Conservation (phyloP, 1,140 invertebrate genomes). For the Polypedilum vanderplanki region DNA sequence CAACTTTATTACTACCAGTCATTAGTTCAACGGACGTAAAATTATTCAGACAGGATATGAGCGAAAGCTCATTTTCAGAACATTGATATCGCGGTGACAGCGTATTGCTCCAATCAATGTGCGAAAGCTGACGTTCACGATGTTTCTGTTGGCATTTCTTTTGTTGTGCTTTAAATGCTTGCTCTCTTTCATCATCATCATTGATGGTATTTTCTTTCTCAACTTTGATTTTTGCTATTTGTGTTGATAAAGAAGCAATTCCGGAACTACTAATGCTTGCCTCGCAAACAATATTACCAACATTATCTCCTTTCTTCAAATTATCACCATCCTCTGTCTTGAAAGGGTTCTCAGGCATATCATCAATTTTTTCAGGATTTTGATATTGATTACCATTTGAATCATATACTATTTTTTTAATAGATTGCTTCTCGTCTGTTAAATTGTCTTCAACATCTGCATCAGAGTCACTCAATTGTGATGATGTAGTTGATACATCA, state of each 20-base stretch:
- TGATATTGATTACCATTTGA: conserved; percentile 21
- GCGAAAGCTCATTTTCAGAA: conserved; percentile 70
- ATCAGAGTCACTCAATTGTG: conserved; percentile 58
- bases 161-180: background rate
- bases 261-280: background rate
- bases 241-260: background rate
- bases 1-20: conserved; percentile 85
- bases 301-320: conserved; percentile 26
- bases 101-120: conserved; percentile 47
- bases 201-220: background rate
- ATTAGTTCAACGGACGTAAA: conserved; percentile 85
- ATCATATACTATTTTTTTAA: background rate
- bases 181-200: background rate
- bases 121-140: conserved; percentile 38
- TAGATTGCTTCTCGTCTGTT: conserved; percentile 49
- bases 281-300: conserved; percentile 35
- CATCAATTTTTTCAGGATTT: conserved; percentile 47
- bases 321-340: conserved; percentile 46
- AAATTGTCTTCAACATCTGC: conserved; percentile 75
- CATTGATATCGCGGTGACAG: conserved; percentile 58
- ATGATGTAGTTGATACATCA: conserved; percentile 32
- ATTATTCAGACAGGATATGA: conserved; percentile 81
- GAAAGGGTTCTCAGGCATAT: conserved; percentile 48
- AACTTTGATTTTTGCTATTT: background rate
- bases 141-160: background rate